Conservation (phyloP, 1,140 invertebrate genomes). For the Macrotrachela quadricornifera region DNA sequence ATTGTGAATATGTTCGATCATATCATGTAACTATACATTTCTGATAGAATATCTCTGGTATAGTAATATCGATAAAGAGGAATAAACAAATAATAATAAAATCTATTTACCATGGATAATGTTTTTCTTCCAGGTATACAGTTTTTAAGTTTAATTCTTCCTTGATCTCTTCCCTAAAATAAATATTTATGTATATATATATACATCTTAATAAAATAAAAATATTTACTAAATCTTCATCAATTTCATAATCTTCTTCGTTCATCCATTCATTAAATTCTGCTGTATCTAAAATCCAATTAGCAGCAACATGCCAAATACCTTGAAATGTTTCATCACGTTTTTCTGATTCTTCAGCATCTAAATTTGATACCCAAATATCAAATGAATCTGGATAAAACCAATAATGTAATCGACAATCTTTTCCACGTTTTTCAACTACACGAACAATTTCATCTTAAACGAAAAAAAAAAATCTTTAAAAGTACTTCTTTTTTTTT, state of each 20-base stretch:
- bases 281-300: slow-evolving; percentile 6
- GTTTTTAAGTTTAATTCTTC: neutral
- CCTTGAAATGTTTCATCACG: neutral
- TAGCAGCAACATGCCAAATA: slow-evolving; percentile 5
- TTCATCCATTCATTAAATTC: slow-evolving; percentile 9
- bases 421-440: slow-evolving; percentile 1
- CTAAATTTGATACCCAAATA: slow-evolving; percentile 3
- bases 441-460: neutral
- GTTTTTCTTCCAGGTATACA: neutral
- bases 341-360: neutral
- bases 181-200: too few relatives aligned
- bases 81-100: neutral
- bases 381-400: slow-evolving; percentile 5
- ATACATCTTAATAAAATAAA: too few relatives aligned
- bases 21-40: too few relatives aligned
- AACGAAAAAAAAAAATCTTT: too few relatives aligned
- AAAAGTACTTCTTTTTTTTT: too few relatives aligned
- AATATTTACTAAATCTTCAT: neutral
- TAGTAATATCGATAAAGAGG: too few relatives aligned
- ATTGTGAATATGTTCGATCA: neutral
- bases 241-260: slow-evolving; percentile 8
- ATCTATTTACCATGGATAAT: slow-evolving; percentile 2
- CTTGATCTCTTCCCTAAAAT: neutral
- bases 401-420: neutral
- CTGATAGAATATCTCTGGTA: too few relatives aligned